Conservation (phyloP, 1,140 invertebrate species). For the Brachionus paranguensis region DNA sequence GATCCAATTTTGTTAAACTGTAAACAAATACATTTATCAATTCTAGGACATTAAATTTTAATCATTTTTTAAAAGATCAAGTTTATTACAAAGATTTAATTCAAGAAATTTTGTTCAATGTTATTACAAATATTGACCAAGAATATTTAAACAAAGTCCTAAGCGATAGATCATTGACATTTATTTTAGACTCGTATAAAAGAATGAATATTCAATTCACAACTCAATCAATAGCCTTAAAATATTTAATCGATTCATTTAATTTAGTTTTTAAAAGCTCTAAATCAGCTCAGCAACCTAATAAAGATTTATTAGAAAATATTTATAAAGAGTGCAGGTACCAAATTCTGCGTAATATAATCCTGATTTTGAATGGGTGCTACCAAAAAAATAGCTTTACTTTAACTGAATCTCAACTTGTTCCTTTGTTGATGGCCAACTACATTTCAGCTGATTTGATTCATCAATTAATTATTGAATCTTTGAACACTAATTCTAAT, state of each 20-base stretch:
- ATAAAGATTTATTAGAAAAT: not conserved
- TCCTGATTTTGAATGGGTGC: not conserved
- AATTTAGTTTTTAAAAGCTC: not conserved
- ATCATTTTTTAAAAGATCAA: constrained; percentile 1
- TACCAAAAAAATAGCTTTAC: not conserved
- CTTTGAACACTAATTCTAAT: not conserved
- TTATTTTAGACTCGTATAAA: constrained; percentile 8
- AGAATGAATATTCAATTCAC: not conserved
- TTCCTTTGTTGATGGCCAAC: constrained; percentile 5
- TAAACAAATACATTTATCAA: not conserved
- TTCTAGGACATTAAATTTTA: no score
- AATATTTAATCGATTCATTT: constrained; percentile 8
- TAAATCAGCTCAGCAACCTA: not conserved
- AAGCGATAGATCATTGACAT: not conserved
- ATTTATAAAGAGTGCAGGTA: not conserved
- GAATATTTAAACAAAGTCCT: not conserved
- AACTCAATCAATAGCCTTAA: constrained; percentile 26
- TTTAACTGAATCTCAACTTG: constrained; percentile 26
- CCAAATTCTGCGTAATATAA: not conserved
- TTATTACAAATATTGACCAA: not conserved
- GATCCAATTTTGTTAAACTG: constrained; percentile 8
- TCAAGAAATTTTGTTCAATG: not conserved
- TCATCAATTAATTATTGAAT: not conserved
- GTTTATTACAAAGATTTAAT: not conserved
- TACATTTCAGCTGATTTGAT: not conserved